phyloP scores from a whole-genome alignment of 2,113 vertebrate species.

The Myodes glareolus region DNA sequence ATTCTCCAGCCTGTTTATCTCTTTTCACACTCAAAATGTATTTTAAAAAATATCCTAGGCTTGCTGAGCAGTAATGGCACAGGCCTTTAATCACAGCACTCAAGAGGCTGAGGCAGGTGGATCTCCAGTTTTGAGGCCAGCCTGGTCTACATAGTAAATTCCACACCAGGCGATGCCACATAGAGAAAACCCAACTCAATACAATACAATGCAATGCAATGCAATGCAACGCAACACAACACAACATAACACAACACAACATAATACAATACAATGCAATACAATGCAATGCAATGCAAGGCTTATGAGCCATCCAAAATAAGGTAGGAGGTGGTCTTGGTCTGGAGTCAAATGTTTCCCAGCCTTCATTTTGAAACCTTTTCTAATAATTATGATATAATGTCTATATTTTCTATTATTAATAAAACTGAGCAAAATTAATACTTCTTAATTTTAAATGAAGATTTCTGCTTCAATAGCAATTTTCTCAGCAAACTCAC shows the following conservation, averaged over 20 bases:
- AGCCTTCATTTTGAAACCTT: not conserved
- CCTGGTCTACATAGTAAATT: not conserved
- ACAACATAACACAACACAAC: too few relatives aligned
- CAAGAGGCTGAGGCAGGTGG: not conserved
- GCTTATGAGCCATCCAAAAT: not conserved
- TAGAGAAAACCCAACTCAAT: not conserved
- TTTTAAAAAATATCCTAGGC: not conserved
- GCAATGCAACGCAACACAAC: too few relatives aligned
- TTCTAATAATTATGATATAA: not conserved
- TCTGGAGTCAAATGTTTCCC: not conserved
- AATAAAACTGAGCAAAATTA: conserved; percentile 8
- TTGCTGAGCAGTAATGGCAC: not conserved
- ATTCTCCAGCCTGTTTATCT: not conserved
- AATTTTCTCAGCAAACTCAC: conserved; percentile 49
- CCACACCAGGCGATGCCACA: not conserved
- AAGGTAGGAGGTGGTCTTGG: not conserved
- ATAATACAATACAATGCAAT: not conserved
- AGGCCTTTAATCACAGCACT: not conserved
- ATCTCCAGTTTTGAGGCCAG: not conserved
- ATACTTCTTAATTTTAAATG: conserved; percentile 20
- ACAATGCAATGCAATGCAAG: not conserved
- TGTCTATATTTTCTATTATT: conserved; percentile 36
- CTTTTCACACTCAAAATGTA: not conserved
- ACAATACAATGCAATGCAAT: not conserved
- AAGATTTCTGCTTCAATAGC: conserved; percentile 19